A percentile compares a stretch with the other conserved stretches of the same genome.
phyloP scores from a whole-genome alignment of 2,888 invertebrate genomes.

The Xestia c-nigrum region DNA sequence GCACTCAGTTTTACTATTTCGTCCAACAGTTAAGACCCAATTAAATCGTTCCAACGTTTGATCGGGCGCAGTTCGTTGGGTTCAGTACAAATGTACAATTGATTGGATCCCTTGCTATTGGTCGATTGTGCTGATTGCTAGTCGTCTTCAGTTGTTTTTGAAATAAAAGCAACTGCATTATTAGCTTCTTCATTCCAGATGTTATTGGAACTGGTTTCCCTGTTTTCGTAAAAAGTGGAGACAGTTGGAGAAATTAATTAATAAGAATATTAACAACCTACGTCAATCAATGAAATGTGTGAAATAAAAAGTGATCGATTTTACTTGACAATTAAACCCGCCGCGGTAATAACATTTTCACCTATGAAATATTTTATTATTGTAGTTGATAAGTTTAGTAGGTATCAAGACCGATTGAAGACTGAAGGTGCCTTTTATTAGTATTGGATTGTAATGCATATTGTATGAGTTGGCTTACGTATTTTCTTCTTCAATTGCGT shows the following conservation, averaged over 20 bases:
- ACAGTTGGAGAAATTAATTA: neutral
- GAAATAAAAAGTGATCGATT: too few relatives aligned
- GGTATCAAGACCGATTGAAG: neutral
- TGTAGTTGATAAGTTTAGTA: too few relatives aligned
- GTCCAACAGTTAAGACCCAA: constrained; percentile 69
- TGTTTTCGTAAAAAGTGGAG: neutral
- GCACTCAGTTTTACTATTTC: constrained; percentile 66
- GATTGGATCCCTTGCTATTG: constrained; percentile 55
- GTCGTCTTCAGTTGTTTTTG: constrained; percentile 41
- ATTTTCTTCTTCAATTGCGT: constrained; percentile 10
- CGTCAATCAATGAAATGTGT: neutral
- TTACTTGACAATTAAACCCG: neutral
- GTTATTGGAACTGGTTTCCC: constrained; percentile 15
- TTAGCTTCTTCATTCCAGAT: constrained; percentile 22
- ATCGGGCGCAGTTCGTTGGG: constrained; percentile 63
- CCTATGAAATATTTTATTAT: neutral
- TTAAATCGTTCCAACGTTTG: constrained; percentile 69
- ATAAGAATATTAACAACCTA: neutral
- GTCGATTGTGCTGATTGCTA: constrained; percentile 44
- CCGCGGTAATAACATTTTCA: too few relatives aligned
- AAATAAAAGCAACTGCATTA: constrained; percentile 46
- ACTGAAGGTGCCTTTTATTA: constrained; percentile 30
- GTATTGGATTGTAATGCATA: constrained; percentile 22
- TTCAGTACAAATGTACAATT: constrained; percentile 61
- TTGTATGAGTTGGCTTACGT: constrained; percentile 27